Percentiles rank a stretch among this genome's conserved stretches.
phyloP scores from a whole-genome alignment of 2,797 vertebrate genomes.

The Rhincodon typus region DNA sequence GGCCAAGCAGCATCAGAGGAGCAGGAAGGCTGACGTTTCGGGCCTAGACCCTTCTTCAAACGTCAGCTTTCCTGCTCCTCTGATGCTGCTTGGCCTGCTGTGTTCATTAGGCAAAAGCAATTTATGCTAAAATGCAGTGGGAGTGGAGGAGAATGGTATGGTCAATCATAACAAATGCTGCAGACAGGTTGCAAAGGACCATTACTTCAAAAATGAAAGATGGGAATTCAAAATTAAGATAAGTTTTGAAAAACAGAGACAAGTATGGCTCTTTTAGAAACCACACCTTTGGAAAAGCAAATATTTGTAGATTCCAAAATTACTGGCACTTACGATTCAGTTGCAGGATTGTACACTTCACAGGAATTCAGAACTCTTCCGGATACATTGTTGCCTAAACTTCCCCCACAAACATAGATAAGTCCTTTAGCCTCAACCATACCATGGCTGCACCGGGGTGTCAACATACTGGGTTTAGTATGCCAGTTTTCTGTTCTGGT shows the following conservation, averaged over 20 bases:
- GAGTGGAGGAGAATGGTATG: background rate
- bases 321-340: slow-evolving; percentile 72
- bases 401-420: slow-evolving; percentile 93
- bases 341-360: slow-evolving; percentile 88
- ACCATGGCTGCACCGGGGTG: slow-evolving; percentile 89
- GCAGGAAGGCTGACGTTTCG: no score
- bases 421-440: slow-evolving; percentile 85
- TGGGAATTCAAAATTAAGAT: background rate
- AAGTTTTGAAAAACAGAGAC: background rate
- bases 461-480: slow-evolving; percentile 88
- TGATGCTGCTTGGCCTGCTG: no score
- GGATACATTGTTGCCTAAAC: slow-evolving; percentile 89
- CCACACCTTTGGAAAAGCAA: background rate
- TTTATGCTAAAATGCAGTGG: background rate
- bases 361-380: slow-evolving; percentile 88
- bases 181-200: background rate
- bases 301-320: background rate
- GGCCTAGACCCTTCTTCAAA: no score
- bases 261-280: background rate
- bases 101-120: background rate
- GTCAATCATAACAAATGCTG: background rate
- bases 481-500: slow-evolving; percentile 93
- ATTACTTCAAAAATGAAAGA: background rate
- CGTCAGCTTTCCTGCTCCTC: no score
- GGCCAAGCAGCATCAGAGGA: no score